phyloP scores from a whole-genome alignment of 2,888 invertebrate species.

The Chloroclystis v-ata region DNA sequence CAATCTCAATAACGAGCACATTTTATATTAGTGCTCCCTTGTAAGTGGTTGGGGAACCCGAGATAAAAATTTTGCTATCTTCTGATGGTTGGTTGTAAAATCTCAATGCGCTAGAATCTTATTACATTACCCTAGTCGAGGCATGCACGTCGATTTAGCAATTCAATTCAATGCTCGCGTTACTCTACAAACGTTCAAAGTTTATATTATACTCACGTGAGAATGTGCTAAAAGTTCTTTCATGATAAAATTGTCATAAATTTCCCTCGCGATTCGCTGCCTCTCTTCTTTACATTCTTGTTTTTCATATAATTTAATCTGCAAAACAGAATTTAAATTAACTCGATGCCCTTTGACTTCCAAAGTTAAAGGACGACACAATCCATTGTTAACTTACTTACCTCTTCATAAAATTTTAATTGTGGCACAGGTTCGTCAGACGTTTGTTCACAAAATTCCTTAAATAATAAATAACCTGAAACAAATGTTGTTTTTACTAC shows the following conservation, averaged over 20 bases:
- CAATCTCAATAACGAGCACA: no score
- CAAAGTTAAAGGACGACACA: constrained; percentile 4
- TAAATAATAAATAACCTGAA: constrained; percentile 98
- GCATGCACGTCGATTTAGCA: not conserved
- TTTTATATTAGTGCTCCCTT: no score
- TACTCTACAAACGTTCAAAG: not conserved
- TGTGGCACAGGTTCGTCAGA: constrained; percentile 98
- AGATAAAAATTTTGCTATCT: not conserved
- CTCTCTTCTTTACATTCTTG: constrained; percentile 98
- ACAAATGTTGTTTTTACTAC: constrained; percentile 50
- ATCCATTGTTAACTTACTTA: constrained; percentile 58
- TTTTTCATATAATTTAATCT: constrained; percentile 99
- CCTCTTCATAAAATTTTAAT: constrained; percentile 99
- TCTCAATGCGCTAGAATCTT: not conserved
- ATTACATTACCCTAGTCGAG: constrained; percentile 1
- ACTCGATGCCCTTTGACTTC: constrained; percentile 8
- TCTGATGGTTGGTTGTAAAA: not conserved
- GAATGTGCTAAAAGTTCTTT: constrained; percentile 99
- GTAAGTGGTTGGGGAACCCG: not conserved
- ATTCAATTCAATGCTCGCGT: not conserved
- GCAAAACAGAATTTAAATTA: constrained; percentile 54
- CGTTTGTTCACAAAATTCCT: constrained; percentile 98
- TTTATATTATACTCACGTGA: constrained; percentile 86
- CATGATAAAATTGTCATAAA: constrained; percentile 99
- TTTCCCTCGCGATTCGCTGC: constrained; percentile 95